These are phyloP conservation scores for Hippasteria phrygiana DNA, from an alignment of 53 echinoderm and acorn worm species.

Conservation along the genomic window DNA sequence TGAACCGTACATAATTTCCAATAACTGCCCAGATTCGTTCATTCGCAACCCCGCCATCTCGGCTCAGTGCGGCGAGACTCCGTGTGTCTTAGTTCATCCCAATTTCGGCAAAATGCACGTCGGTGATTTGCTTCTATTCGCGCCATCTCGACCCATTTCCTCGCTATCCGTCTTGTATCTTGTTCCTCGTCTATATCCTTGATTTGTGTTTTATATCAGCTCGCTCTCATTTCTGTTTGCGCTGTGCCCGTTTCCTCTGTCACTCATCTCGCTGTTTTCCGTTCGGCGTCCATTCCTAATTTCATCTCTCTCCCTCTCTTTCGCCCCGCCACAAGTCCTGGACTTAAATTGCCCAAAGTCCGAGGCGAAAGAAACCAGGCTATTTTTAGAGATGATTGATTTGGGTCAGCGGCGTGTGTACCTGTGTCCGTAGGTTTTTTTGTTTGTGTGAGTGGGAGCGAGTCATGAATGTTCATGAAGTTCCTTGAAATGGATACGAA, in stretches of 20 bases:
- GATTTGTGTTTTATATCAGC: background rate
- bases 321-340: background rate
- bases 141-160: background rate
- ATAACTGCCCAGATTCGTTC: too few species aligned
- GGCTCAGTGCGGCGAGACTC: too few species aligned
- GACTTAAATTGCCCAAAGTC: conserved; percentile 7
- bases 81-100: too few species aligned
- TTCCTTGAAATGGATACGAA: conserved; percentile 11
- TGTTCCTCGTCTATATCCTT: too few species aligned
- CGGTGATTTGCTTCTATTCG: background rate
- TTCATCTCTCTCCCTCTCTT: background rate
- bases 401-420: conserved; percentile 16
- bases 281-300: conserved; percentile 10
- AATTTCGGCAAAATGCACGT: background rate
- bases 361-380: background rate
- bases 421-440: background rate
- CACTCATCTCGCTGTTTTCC: background rate
- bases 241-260: background rate
- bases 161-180: background rate
- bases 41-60: too few species aligned
- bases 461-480: conserved; percentile 32
- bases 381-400: conserved; percentile 48
- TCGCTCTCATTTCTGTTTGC: background rate
- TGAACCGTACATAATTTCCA: too few species aligned
- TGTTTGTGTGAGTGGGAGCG: background rate